These are phyloP conservation scores for Ciconia boyciana DNA, from an alignment of 2,113 vertebrate species.

Conservation along the genomic window DNA sequence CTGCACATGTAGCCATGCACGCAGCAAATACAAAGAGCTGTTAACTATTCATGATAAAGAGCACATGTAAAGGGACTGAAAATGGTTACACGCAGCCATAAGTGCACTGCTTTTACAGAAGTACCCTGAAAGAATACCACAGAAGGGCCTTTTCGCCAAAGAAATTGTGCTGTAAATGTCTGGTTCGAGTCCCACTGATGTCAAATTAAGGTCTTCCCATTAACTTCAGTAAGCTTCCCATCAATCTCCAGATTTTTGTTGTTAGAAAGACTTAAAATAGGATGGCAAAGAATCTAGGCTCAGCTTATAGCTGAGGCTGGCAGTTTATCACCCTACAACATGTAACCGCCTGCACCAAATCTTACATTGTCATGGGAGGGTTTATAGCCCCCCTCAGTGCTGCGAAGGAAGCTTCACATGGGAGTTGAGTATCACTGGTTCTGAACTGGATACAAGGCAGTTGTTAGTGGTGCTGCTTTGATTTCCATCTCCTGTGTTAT, in stretches of 20 bases:
- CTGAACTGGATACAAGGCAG: not conserved
- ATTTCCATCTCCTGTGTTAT: not conserved
- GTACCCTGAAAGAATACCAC: not conserved
- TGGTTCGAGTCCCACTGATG: not conserved
- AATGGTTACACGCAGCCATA: not conserved
- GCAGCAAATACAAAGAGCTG: conserved; percentile 2
- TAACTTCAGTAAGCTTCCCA: not conserved
- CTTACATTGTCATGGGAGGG: fast-evolving
- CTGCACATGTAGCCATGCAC: not conserved
- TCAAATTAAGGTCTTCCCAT: not conserved
- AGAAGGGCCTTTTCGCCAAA: not conserved
- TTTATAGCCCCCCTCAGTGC: not conserved
- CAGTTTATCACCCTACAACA: not conserved
- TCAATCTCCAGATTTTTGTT: not conserved
- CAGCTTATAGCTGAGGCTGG: not conserved
- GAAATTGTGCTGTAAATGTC: not conserved
- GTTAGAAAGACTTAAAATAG: not conserved
- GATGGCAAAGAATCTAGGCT: not conserved
- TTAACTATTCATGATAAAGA: not conserved
- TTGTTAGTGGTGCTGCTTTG: not conserved
- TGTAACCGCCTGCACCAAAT: not conserved
- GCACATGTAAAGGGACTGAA: not conserved
- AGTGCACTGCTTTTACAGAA: not conserved
- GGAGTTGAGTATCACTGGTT: not conserved
- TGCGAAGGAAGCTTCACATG: fast-evolving